phyloP scores from a whole-genome alignment of 30 jellyfish, hydroid and myxozoan genomes.

The Nemopilema nomurai region DNA sequence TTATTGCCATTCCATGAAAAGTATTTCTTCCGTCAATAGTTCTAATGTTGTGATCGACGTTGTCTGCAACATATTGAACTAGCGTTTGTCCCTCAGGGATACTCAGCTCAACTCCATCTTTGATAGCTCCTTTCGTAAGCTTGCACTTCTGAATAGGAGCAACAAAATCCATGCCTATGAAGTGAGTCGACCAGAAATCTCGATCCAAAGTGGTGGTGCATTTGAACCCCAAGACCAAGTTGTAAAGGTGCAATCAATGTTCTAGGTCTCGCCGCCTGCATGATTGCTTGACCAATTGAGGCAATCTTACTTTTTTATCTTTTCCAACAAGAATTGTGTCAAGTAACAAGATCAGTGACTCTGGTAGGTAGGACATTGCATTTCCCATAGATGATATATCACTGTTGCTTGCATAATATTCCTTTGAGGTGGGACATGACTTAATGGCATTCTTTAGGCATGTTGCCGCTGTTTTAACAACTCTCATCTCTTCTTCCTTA shows the following conservation, averaged over 20 bases:
- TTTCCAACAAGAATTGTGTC: conserved; percentile 37
- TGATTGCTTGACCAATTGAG: conserved; percentile 64
- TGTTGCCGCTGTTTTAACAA: conserved; percentile 4
- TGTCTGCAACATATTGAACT: conserved; percentile 52
- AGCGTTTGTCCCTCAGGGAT: conserved; percentile 42
- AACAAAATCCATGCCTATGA: conserved; percentile 64
- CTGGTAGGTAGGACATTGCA: conserved; percentile 38
- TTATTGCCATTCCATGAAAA: conserved; percentile 57
- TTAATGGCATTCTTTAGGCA: conserved; percentile 27
- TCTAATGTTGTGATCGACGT: conserved; percentile 45
- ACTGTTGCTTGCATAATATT: conserved; percentile 28
- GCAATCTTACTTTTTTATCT: conserved; percentile 37
- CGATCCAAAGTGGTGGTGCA: conserved; percentile 60
- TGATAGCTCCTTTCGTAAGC: conserved; percentile 49
- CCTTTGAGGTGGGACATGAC: conserved; percentile 41
- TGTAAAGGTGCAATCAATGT: conserved; percentile 54
- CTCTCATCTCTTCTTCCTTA: conserved; percentile 45
- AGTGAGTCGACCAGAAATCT: conserved; percentile 55
- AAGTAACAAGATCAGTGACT: conserved; percentile 42
- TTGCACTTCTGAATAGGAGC: conserved; percentile 58
- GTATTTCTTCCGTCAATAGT: conserved; percentile 46
- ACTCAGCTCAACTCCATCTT: conserved; percentile 44
- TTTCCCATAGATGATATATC: conserved; percentile 25
- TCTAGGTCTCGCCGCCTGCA: conserved; percentile 65
- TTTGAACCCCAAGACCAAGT: conserved; percentile 45